Evolutionary conservation across 2,113 vertebrate genomes (phyloP), one percentile per base, ranked within the genome.

Genomic region (Thunnus thynnus): DNA sequence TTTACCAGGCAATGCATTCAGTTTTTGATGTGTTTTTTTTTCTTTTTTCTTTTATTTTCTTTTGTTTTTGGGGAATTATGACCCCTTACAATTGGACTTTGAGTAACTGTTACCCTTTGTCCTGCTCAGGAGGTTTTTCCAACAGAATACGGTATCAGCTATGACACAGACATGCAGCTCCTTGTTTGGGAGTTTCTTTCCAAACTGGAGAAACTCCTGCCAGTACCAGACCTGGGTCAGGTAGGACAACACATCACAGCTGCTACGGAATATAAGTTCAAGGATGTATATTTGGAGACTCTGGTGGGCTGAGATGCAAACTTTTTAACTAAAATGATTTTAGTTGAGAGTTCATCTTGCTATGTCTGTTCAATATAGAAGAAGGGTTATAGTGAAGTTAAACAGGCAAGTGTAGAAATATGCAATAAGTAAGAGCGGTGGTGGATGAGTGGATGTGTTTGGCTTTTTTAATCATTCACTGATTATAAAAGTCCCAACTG

Each of bases 161-260:
- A 96, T 16, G 66, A 95, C 55, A 46, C 36, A 16, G 94, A 93
- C 54, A 87, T 95, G 83, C 94, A 96, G 84, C 89, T 93, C 13
- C 91, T 96, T 3, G 87, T 95, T 32, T 94, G 93, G 77, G 95
- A 96, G 76, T 95, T 95, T 52, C 77, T 96, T 52, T 92, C 82
- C 71, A 94, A 94, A 36, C 83, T 96, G 68, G 95, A 96, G 72
- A 89, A 89, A 54, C 83, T 93, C 13, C 76, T 93, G 32, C 90
- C 88, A 1, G 89, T 93, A 1, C 91, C 92, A 67, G 86, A 92
- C 82, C 87, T 93, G 5, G 54, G 72, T 52, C 90, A 94, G 90
- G 93, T 94, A 60, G 36, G 67, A 78, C 16, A 3, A 46, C 5
- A 41, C 14, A 5, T 27, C n/a, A 20, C 36, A 63, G 60, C 20